Percentiles rank a stretch among this genome's conserved stretches.
Evolutionary conservation across 1,140 invertebrate genomes (phyloP).

Genomic region (Drosophila albomicans): DNA sequence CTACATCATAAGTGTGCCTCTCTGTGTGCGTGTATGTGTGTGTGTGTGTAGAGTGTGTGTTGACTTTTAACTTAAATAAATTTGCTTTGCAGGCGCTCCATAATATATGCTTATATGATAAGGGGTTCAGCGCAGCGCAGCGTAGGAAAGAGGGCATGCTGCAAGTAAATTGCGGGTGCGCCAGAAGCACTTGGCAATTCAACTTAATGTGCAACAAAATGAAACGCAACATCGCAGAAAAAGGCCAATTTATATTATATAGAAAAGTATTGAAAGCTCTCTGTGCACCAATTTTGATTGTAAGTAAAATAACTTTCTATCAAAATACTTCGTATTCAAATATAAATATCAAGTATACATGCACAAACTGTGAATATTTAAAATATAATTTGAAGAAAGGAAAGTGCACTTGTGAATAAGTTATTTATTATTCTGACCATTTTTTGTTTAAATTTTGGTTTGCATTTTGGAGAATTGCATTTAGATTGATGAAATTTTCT

Average conservation of each 20-base stretch:
- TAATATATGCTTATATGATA: conserved; percentile 34
- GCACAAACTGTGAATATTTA: too few species aligned
- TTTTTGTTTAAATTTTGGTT: too few species aligned
- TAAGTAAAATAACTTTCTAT: too few species aligned
- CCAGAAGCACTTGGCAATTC: conserved; percentile 17
- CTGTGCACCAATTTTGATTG: too few species aligned
- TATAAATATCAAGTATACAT: too few species aligned
- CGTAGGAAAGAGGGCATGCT: neutral
- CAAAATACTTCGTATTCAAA: too few species aligned
- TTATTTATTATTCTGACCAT: too few species aligned
- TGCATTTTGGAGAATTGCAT: too few species aligned
- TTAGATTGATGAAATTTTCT: too few species aligned
- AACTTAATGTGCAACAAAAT: conserved; percentile 36
- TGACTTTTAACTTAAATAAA: conserved; percentile 70
- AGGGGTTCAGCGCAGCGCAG: neutral
- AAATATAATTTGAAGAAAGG: too few species aligned
- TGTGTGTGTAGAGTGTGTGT: conserved; percentile 33
- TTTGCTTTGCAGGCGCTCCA: conserved; percentile 52
- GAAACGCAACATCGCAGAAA: neutral
- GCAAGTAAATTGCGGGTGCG: conserved; percentile 14
- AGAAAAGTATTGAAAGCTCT: too few species aligned
- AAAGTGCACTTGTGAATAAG: too few species aligned
- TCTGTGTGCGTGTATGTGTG: conserved; percentile 6
- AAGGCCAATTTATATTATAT: neutral
- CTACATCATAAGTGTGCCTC: conserved; percentile 1